These are phyloP conservation scores for Meloidogyne floridensis DNA, from an alignment of 1,140 invertebrate genomes.

Conservation along the genomic window DNA sequence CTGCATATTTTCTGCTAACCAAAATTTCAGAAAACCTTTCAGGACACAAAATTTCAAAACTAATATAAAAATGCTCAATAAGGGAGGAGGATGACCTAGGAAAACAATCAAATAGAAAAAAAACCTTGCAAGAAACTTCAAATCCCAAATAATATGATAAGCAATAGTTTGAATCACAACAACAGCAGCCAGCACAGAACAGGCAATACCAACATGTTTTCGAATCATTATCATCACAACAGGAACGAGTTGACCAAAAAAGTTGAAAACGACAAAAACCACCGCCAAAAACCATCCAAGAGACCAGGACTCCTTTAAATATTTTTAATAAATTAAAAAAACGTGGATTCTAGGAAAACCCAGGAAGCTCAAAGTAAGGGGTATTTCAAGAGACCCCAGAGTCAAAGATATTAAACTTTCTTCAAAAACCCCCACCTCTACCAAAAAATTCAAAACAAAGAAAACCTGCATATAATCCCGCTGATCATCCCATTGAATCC, in stretches of 20 bases:
- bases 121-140: constrained; percentile 82
- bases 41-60: too few relatives aligned
- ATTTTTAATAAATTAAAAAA: too few relatives aligned
- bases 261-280: constrained; percentile 88
- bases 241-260: constrained; percentile 85
- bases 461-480: constrained; percentile 82
- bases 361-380: too few relatives aligned
- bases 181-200: constrained; percentile 90
- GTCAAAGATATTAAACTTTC: too few relatives aligned
- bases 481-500: constrained; percentile 95
- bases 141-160: constrained; percentile 87
- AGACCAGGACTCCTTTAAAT: constrained; percentile 80
- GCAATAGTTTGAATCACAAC: constrained; percentile 82
- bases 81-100: too few relatives aligned
- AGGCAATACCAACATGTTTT: constrained; percentile 89
- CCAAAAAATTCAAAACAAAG: background rate
- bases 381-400: too few relatives aligned
- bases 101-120: background rate
- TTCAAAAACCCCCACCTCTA: too few relatives aligned
- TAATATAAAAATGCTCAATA: too few relatives aligned
- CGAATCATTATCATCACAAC: constrained; percentile 73
- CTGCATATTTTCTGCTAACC: too few relatives aligned
- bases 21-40: too few relatives aligned
- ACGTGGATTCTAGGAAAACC: too few relatives aligned
- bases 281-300: constrained; percentile 90